A percentile compares a stretch with the other conserved stretches of the same genome.
phyloP scores from a whole-genome alignment of 2,888 invertebrate species.

The Cremastinae sp. region DNA sequence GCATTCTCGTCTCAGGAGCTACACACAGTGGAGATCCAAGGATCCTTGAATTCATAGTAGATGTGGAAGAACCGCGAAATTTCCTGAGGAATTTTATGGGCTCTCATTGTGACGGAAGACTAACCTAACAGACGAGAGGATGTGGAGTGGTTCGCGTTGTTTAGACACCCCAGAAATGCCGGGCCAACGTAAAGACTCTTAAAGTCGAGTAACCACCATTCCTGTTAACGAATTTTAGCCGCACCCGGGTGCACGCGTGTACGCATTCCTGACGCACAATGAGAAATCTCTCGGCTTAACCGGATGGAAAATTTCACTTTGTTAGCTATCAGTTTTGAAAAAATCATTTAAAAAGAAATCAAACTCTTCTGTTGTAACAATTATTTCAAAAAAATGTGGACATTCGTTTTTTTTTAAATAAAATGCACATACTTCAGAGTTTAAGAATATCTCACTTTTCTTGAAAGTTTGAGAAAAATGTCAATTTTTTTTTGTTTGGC shows the following conservation, averaged over 20 bases:
- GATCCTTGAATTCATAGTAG: slow-evolving; percentile 35
- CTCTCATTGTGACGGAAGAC: slow-evolving; percentile 23
- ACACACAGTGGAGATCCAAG: slow-evolving; percentile 3
- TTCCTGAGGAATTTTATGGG: slow-evolving; percentile 39
- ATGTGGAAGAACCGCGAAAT: slow-evolving; percentile 41
- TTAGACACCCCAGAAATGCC: slow-evolving; percentile 19
- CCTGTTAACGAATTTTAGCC: not conserved
- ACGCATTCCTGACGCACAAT: not conserved
- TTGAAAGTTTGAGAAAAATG: no score
- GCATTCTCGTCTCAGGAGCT: not conserved
- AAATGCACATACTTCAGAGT: no score
- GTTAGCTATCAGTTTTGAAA: no score
- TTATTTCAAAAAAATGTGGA: no score
- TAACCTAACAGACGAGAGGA: not conserved
- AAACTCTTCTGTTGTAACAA: no score
- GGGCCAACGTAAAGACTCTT: not conserved
- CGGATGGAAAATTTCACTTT: no score
- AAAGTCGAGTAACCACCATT: slow-evolving; percentile 24
- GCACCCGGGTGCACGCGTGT: not conserved
- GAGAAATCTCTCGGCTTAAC: not conserved
- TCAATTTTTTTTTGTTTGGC: no score
- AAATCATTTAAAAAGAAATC: no score
- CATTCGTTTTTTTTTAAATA: no score
- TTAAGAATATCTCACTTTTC: no score
- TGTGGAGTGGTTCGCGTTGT: slow-evolving; percentile 31